Evolutionary conservation across 2,797 vertebrate species (phyloP).

Genomic region (Diplodus puntazzo): DNA sequence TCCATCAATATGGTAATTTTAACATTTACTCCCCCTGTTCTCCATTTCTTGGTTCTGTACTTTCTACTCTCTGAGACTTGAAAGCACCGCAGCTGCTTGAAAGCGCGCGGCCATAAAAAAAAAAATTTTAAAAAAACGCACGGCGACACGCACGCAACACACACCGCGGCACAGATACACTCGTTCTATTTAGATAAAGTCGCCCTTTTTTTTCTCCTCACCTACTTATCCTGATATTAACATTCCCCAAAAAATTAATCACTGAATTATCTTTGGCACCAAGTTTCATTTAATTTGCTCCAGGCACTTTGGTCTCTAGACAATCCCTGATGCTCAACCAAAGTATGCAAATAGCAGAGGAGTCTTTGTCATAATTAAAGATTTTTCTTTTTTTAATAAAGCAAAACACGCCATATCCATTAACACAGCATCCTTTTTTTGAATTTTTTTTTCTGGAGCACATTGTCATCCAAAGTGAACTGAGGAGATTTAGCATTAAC

Average conservation of each 20-base stretch:
- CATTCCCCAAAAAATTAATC: constrained; percentile 87
- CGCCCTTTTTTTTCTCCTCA: constrained; percentile 66
- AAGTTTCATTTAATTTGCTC: constrained; percentile 85
- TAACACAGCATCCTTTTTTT: constrained; percentile 57
- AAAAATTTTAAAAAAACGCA: constrained; percentile 6
- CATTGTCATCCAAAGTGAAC: constrained; percentile 62
- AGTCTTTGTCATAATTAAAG: constrained; percentile 78
- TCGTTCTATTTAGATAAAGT: constrained; percentile 77
- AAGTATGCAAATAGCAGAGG: constrained; percentile 83
- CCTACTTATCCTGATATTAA: constrained; percentile 78
- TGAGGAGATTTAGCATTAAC: constrained; percentile 29
- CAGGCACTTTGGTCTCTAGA: constrained; percentile 79
- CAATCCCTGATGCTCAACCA: constrained; percentile 78
- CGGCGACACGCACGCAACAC: constrained; percentile 15
- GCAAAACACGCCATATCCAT: constrained; percentile 66
- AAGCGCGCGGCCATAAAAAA: constrained; percentile 42
- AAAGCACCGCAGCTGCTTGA: constrained; percentile 72
- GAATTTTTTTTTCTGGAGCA: constrained; percentile 36
- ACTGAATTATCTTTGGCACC: constrained; percentile 82
- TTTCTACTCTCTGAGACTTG: constrained; percentile 78
- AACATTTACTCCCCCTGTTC: constrained; percentile 89
- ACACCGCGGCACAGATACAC: constrained; percentile 62
- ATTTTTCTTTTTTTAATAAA: constrained; percentile 48
- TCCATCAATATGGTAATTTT: constrained; percentile 95
- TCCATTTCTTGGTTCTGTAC: constrained; percentile 80